Evolutionary conservation across 2,797 vertebrate species (phyloP), one percentile per base, ranked within the genome.

Genomic region (Scarus forsteni): DNA sequence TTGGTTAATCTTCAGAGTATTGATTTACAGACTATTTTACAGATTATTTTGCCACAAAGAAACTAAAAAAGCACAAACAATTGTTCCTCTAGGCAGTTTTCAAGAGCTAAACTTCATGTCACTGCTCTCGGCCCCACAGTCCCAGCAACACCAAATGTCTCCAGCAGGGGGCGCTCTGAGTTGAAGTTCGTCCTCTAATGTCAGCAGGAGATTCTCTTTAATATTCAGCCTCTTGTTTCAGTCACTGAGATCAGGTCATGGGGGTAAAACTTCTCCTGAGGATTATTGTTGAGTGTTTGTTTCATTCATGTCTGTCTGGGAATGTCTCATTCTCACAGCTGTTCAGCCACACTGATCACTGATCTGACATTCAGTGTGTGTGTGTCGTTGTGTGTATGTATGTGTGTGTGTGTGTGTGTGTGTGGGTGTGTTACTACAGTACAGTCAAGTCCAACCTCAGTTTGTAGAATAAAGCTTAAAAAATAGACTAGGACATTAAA

Each of bases 111-210:
- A 38, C 39, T 7, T 35, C 14, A 49, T 0, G 0, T 13, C 55
- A 39, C 43, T 75, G 52, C 55, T 55, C 18, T 44, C 45, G 58
- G 48, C 50, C 9, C n/a, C 15, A 62, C 34, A 15, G 27, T 43
- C 13, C 12, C 12, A 84, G 83, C 73, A 86, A 44, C 81, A 43
- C 70, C 15, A 18, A 34, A 9, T 1, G 8, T 0, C 27, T 60
- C 79, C 89, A 85, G 70, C 62, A 53, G 86, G 83, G 81, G 87
- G 77, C 71, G 12, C 73, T 72, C n/a, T 79, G 55, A 77, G 2
- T 70, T 83, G 76, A 69, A 55, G 49, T 39, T 83, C 60, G 11
- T 58, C n/a, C 12, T 13, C 40, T 8, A 51, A 51, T 3, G 38
- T 46, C 56, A 64, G 52, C 59, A 66, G 72, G 63, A 54, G 75